These are phyloP conservation scores for Chascanopsetta lugubris DNA, from an alignment of 2,113 vertebrate genomes.

Conservation along the genomic window DNA sequence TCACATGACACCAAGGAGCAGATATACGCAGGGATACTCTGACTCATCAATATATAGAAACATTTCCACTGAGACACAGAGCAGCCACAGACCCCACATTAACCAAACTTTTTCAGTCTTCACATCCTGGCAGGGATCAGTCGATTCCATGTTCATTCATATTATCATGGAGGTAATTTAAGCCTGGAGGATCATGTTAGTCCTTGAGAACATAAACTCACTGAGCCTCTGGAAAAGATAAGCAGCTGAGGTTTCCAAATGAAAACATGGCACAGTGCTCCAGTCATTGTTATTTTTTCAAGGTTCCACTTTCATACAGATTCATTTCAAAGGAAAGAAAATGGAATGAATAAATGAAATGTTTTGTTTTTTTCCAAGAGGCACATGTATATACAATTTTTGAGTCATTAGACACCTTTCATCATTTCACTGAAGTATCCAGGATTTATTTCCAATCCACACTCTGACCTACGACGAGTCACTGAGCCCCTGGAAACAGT, in stretches of 20 bases:
- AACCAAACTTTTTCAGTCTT: not conserved
- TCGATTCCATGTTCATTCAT: too few species aligned
- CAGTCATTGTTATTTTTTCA: not conserved
- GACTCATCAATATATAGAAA: constrained; percentile 14
- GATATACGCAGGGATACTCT: not conserved
- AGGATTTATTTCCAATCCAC: not conserved
- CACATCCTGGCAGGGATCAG: not conserved
- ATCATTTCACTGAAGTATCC: too few species aligned
- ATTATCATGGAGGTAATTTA: not conserved
- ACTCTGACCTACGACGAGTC: too few species aligned
- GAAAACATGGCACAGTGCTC: not conserved
- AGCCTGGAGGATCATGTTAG: not conserved
- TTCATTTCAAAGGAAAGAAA: not conserved
- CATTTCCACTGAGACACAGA: too few species aligned
- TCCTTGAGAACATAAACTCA: not conserved
- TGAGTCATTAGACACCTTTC: too few species aligned
- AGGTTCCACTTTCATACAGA: not conserved
- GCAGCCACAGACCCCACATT: not conserved
- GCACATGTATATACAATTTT: not conserved
- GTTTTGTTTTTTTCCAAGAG: not conserved
- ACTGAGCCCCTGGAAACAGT: too few species aligned
- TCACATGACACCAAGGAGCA: constrained; percentile 14
- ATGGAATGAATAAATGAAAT: not conserved
- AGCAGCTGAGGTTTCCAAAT: not conserved
- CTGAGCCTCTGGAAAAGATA: not conserved